Evolutionary conservation across 37 sponge, comb jelly and placozoan species (phyloP), one percentile per base, ranked within the genome.

Genomic region (Geodia barretti): DNA sequence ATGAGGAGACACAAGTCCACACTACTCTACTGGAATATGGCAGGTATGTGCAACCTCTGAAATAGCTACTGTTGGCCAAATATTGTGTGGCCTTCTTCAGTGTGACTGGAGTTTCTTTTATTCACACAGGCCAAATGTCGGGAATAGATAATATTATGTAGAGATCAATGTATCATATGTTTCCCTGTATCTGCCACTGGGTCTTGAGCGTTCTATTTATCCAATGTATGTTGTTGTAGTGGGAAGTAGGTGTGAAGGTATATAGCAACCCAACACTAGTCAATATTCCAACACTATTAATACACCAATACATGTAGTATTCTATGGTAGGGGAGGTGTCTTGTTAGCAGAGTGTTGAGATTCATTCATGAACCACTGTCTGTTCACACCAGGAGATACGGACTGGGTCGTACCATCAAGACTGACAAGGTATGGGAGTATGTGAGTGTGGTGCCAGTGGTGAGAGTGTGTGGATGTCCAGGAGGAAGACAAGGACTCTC

Each of bases 1-100:
- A 87, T 66, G 95, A 95, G 64, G 93, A 91, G 87, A 92, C 79
- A 11, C 87, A 79, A 43, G 80, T 95, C 38, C 82, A 84, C 70
- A 81, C 87, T 43, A 95, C 95, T 1, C 90, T 95, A 39, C 84
- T 95, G 74, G 95, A 95, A 63, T 95, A 95, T 80, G 95, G 95
- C 33, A 75, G 92, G 94, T 90, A 39, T 39, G 87, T 37, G 14
- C 32, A 60, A 4, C 35, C 61, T n/a, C n/a, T n/a, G n/a, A n/a
- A n/a, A n/a, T n/a, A n/a, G n/a, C n/a, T n/a, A n/a, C n/a, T n/a
- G n/a, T n/a, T n/a, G n/a, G n/a, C n/a, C n/a, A n/a, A n/a, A n/a
- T n/a, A n/a, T n/a, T n/a, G n/a, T n/a, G n/a, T n/a, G n/a, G n/a
- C n/a, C n/a, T n/a, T n/a, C n/a, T n/a, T n/a, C n/a, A n/a, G n/a